These are phyloP conservation scores for Albula glossodonta DNA, from an alignment of 2,113 vertebrate genomes.

Conservation along the genomic window DNA sequence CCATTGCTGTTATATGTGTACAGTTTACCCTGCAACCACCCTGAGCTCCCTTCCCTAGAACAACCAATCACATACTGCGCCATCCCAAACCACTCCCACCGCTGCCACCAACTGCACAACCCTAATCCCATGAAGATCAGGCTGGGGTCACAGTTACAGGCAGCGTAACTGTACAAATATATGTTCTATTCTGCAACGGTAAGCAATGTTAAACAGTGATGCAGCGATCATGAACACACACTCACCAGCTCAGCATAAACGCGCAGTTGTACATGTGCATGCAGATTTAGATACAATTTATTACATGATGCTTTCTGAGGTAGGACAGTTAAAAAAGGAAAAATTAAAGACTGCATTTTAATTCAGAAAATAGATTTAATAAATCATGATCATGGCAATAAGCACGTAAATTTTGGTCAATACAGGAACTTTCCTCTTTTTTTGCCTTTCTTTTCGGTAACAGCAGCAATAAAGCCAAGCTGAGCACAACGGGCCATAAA, in stretches of 20 bases:
- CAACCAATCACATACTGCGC: neutral
- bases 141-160: too few species aligned
- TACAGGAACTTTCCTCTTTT: conserved; percentile 67
- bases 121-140: too few species aligned
- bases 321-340: neutral
- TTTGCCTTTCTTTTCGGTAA: conserved; percentile 71
- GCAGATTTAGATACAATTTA: neutral
- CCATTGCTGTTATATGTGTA: too few species aligned
- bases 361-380: conserved; percentile 68
- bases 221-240: neutral
- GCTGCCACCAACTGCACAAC: neutral
- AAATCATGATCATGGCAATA: conserved; percentile 78
- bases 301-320: conserved; percentile 15
- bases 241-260: neutral
- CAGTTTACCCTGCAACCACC: too few species aligned
- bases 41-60: neutral
- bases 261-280: neutral
- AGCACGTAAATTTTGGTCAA: conserved; percentile 79
- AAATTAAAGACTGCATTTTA: conserved; percentile 44
- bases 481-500: conserved; percentile 86
- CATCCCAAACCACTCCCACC: neutral
- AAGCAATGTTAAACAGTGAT: too few species aligned
- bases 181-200: too few species aligned
- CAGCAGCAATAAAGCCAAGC: conserved; percentile 93
- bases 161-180: too few species aligned